Evolutionary conservation across 2,113 vertebrate species (phyloP), one percentile per base, ranked within the genome.

Genomic region (Mus pahari): DNA sequence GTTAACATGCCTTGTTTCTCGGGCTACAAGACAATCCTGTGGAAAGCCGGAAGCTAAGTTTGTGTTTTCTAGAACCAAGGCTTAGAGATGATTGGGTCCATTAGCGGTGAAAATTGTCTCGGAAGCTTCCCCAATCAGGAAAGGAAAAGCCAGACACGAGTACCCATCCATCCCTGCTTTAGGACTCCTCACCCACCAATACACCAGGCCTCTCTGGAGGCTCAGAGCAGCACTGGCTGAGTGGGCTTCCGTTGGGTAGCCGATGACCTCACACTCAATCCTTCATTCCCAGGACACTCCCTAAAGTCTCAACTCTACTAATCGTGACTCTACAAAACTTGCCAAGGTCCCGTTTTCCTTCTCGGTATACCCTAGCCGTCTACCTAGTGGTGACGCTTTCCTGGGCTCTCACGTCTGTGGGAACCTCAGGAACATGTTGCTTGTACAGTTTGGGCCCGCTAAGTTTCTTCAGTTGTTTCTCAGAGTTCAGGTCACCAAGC

Each of bases 251-350:
- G 19, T 50, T 39, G 13, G 12, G 28, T 39, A 82, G 39, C 77
- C 70, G 81, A 66, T 28, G 64, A 10, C 4, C 5, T 42, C 13
- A 36, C 62, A 26, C 39, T 89, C 22, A 9, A n/a, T 28, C 50
- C 90, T 22, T 24, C 26, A 64, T 17, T 79, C 62, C 73, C 11
- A 10, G 60, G 45, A 73, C 28, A 39, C 66, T 64, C 88, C 94
- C 88, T 58, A 58, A 26, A 83, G 31, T 79, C 58, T 53, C 84
- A 53, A 26, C 62, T 95, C 79, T 91, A 93, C 93, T 8, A 93
- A 92, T 60, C 58, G 50, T 64, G 28, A 89, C 62, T 82, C 58
- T 74, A 66, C 90, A 89, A 90, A 94, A 42, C 60, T 48, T 71
- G 58, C 75, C 36, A 90, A 75, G 64, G 12, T 45, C 68, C n/a